These are phyloP conservation scores for Elephas maximus DNA, from an alignment of 2,113 vertebrate genomes.

Conservation along the genomic window DNA sequence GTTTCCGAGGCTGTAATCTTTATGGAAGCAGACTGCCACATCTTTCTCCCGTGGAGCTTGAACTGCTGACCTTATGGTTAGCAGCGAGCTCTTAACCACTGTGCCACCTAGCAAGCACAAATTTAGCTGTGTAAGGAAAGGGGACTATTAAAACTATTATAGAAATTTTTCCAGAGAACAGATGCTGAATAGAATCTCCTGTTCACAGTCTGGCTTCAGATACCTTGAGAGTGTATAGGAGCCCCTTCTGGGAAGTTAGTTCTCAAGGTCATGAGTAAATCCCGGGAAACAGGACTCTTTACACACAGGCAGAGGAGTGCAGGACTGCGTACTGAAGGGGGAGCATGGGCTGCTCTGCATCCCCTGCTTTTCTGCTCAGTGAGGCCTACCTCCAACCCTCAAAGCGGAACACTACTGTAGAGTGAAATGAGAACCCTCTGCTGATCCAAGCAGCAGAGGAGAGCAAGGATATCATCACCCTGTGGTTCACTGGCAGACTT, in stretches of 20 bases:
- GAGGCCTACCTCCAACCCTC: background rate
- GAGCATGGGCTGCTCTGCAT: background rate
- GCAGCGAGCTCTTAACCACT: no score
- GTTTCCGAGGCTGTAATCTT: no score
- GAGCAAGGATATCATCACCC: background rate
- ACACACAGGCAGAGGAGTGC: background rate
- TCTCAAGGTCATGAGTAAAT: constrained; percentile 13
- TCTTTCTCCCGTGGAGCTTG: no score
- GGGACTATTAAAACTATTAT: background rate
- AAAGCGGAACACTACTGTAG: background rate
- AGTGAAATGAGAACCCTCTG: background rate
- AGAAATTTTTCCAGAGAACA: constrained; percentile 26
- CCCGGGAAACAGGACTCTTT: background rate
- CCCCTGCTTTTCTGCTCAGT: constrained; percentile 1
- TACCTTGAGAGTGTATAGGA: constrained; percentile 2
- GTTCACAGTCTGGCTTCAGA: background rate
- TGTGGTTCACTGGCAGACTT: no score
- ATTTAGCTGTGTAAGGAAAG: constrained; percentile 50
- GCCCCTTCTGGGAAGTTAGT: background rate
- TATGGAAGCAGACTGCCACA: no score
- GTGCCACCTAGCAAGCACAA: background rate
- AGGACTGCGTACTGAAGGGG: background rate
- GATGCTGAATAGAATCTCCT: background rate
- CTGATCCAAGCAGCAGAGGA: background rate
- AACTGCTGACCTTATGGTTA: no score